Percentiles rank a stretch among this genome's conserved stretches.
Conservation (phyloP, 2,797 vertebrate genomes). For the Lindbergichthys nudifrons region DNA sequence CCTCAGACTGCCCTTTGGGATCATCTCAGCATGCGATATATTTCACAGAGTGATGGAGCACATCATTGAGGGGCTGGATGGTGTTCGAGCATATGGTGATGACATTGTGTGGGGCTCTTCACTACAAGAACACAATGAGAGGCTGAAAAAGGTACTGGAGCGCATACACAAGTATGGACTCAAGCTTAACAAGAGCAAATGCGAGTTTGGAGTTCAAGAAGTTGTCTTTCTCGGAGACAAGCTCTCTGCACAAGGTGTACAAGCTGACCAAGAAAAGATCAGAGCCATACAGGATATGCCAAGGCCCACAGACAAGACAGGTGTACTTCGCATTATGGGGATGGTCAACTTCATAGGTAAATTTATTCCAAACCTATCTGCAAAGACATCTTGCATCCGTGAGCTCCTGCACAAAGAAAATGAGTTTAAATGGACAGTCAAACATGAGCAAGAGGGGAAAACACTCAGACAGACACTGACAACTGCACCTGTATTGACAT, state of each 20-base stretch:
- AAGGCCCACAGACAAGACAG: constrained; percentile 10
- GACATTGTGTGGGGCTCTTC: no score
- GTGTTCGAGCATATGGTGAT: no score
- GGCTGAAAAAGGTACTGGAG: constrained; percentile 2
- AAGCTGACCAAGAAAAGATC: neutral
- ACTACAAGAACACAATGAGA: no score
- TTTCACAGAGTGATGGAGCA: no score
- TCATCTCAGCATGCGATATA: no score
- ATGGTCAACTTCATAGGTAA: constrained; percentile 31
- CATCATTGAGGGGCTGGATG: no score
- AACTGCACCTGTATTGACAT: constrained; percentile 12
- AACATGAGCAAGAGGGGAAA: constrained; percentile 45
- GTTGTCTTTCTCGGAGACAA: constrained; percentile 22
- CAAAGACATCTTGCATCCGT: neutral
- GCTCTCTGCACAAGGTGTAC: no score
- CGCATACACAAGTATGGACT: constrained; percentile 1
- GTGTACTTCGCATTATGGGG: constrained; percentile 28
- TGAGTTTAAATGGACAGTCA: constrained; percentile 22
- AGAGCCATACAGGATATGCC: constrained; percentile 17
- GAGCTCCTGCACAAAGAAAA: constrained; percentile 7
- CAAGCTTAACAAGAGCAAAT: constrained; percentile 14
- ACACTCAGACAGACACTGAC: constrained; percentile 11
- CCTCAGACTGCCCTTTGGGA: no score
- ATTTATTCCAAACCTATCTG: constrained; percentile 26
- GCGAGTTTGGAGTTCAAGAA: constrained; percentile 28